Evolutionary conservation across 23 tunicate species (phyloP).

Genomic region (Trididemnum clinides): DNA sequence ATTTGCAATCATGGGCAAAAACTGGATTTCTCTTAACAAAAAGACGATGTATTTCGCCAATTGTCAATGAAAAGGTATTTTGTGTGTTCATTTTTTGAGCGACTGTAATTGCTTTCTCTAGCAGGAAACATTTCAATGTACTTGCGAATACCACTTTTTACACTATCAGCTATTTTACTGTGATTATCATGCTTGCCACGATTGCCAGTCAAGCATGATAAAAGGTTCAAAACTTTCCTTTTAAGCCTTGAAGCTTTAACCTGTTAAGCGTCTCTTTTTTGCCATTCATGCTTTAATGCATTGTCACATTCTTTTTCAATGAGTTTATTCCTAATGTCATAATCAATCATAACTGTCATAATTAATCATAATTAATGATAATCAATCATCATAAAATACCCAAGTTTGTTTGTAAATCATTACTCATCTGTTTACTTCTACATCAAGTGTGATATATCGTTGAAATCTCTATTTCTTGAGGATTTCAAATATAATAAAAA

Average conservation of each 20-base stretch:
- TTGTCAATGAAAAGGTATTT: neutral
- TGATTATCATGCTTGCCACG: conserved; percentile 35
- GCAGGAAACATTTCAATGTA: conserved; percentile 16
- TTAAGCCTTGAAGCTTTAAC: conserved; percentile 20
- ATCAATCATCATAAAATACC: no score
- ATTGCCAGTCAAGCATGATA: neutral
- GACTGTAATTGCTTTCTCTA: conserved; percentile 21
- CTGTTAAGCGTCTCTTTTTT: no score
- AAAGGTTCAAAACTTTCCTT: conserved; percentile 8
- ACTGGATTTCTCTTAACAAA: neutral
- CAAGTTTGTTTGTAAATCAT: no score
- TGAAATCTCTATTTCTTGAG: no score
- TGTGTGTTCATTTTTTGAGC: conserved; percentile 12
- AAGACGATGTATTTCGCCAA: conserved; percentile 16
- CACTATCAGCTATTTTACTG: neutral
- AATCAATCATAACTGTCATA: no score
- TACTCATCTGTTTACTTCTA: no score
- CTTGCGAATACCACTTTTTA: conserved; percentile 11
- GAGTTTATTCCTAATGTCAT: no score
- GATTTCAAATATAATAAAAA: no score
- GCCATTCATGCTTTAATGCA: no score
- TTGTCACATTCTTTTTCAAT: no score
- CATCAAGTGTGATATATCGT: no score
- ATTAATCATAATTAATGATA: no score
- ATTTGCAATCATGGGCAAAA: neutral